phyloP scores from a whole-genome alignment of 2,113 vertebrate species.

The Aptenodytes patagonicus region DNA sequence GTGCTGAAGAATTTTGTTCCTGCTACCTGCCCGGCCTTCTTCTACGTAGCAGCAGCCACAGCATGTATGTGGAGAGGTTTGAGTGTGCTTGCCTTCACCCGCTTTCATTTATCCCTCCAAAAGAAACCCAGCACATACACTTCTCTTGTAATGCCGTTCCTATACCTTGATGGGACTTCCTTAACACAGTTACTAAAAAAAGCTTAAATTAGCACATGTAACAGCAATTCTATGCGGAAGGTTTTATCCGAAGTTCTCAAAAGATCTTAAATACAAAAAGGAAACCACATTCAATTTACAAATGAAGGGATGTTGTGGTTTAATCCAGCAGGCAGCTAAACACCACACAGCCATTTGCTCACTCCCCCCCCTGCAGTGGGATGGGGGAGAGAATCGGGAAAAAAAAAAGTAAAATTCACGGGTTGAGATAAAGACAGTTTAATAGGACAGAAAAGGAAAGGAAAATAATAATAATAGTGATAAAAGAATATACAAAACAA shows the following conservation, averaged over 20 bases:
- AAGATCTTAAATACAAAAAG: background rate
- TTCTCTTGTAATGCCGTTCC: background rate
- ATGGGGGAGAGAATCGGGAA: no score
- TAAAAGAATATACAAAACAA: no score
- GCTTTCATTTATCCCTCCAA: background rate
- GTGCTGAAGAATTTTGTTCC: background rate
- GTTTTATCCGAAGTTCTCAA: background rate
- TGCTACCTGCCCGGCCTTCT: background rate
- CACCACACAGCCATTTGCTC: no score
- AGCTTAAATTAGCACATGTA: background rate
- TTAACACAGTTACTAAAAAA: background rate
- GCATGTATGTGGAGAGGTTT: rapidly evolving
- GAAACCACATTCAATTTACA: background rate
- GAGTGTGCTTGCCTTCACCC: background rate
- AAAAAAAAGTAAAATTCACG: no score
- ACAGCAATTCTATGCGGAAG: background rate
- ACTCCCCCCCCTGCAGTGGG: no score
- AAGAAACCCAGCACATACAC: background rate
- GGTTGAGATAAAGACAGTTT: no score
- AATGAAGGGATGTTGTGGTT: background rate
- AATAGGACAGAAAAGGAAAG: no score
- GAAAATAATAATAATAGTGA: no score
- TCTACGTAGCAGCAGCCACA: background rate
- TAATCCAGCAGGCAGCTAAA: no score
- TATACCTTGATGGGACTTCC: background rate